Conservation (phyloP, 2,888 invertebrate genomes). For the Microplitis deprimator region DNA sequence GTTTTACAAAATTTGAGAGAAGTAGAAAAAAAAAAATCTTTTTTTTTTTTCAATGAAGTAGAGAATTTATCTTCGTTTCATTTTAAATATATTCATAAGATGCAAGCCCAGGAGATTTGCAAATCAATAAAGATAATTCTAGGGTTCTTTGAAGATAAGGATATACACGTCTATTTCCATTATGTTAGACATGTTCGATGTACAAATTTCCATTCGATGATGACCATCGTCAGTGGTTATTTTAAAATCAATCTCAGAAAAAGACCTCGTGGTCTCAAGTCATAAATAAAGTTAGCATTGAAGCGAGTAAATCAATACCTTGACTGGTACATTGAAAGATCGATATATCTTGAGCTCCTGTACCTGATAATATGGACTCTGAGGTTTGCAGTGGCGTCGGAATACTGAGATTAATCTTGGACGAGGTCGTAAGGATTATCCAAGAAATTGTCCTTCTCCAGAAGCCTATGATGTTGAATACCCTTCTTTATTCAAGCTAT, state of each 20-base stretch:
- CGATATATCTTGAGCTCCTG: constrained; percentile 24
- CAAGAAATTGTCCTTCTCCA: constrained; percentile 12
- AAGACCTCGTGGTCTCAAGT: constrained; percentile 8
- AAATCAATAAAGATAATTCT: constrained; percentile 20
- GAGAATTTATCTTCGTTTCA: not conserved
- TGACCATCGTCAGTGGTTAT: constrained; percentile 11
- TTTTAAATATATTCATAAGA: constrained; percentile 24
- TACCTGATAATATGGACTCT: constrained; percentile 22
- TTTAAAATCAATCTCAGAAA: constrained; percentile 14
- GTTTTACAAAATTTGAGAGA: not conserved
- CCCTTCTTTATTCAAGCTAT: not conserved
- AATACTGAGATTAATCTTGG: constrained; percentile 9
- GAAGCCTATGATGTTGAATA: constrained; percentile 11
- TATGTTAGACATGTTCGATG: not conserved
- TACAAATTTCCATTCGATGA: constrained; percentile 17
- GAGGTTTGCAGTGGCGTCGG: constrained; percentile 6
- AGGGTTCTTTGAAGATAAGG: not conserved
- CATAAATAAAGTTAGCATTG: constrained; percentile 24
- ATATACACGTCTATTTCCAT: constrained; percentile 11
- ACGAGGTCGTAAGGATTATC: constrained; percentile 13
- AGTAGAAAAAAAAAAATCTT: not conserved
- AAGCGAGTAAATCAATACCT: constrained; percentile 23
- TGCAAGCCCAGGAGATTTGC: constrained; percentile 26
- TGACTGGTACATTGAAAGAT: constrained; percentile 2
- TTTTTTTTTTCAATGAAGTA: not conserved